These are phyloP conservation scores for Trissolcus basalis DNA, from an alignment of 1,140 invertebrate genomes.

Conservation along the genomic window DNA sequence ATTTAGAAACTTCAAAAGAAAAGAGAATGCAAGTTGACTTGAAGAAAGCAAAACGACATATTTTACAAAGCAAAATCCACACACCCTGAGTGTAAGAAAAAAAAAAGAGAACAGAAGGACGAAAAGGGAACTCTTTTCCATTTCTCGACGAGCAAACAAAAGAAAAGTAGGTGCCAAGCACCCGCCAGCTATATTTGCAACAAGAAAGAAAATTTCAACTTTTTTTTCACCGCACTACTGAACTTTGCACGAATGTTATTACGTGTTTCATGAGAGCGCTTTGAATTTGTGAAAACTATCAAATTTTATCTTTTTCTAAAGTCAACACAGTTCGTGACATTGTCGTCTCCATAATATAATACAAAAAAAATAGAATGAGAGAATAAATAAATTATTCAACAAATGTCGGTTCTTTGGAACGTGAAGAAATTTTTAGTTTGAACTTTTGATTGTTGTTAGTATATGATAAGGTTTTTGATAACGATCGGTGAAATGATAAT, in stretches of 20 bases:
- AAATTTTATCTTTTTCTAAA: too few species aligned
- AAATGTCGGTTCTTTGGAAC: too few species aligned
- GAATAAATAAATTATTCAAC: too few species aligned
- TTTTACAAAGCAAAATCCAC: constrained; percentile 55
- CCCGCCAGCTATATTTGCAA: constrained; percentile 34
- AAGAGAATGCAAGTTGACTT: constrained; percentile 44
- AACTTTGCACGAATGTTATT: constrained; percentile 10
- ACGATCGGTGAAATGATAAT: too few species aligned
- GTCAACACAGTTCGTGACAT: too few species aligned
- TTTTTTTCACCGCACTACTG: constrained; percentile 10
- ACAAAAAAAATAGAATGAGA: too few species aligned
- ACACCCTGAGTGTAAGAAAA: constrained; percentile 28
- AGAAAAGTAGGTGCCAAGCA: constrained; percentile 42
- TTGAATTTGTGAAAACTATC: too few species aligned
- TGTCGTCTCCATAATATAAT: too few species aligned
- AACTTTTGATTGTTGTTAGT: too few species aligned
- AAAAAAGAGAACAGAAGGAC: constrained; percentile 18
- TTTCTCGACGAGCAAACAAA: constrained; percentile 37
- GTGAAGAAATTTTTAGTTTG: too few species aligned
- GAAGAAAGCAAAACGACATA: constrained; percentile 53
- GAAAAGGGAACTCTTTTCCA: constrained; percentile 33
- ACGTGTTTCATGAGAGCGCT: background rate
- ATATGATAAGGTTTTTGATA: too few species aligned
- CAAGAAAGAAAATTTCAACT: constrained; percentile 15
- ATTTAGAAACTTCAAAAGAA: constrained; percentile 58